These are phyloP conservation scores for Etheostoma nigrum DNA, from an alignment of 2,797 vertebrate genomes.

Conservation along the genomic window DNA sequence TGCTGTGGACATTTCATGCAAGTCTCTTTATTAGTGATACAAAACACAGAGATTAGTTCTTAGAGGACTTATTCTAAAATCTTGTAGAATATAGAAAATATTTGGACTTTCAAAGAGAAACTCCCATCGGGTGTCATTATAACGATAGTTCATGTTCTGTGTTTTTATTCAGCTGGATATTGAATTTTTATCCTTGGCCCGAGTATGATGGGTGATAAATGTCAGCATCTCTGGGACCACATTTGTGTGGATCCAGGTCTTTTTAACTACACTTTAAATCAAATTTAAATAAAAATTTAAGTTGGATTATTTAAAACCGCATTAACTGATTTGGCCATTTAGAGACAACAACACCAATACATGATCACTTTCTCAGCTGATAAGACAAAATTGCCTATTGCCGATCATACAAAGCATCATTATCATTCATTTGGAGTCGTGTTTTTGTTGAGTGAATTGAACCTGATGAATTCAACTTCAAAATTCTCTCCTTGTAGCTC, in stretches of 20 bases:
- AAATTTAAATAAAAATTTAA: background rate
- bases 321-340: background rate
- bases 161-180: conserved; percentile 39
- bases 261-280: background rate
- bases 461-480: background rate
- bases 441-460: too few relatives aligned
- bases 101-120: conserved; percentile 2
- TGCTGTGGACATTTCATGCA: conserved; percentile 1
- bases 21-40: conserved; percentile 1
- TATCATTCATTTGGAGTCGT: background rate
- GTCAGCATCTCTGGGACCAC: conserved; percentile 17
- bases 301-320: background rate
- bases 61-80: background rate
- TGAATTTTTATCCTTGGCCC: conserved; percentile 10
- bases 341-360: background rate
- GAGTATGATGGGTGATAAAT: conserved; percentile 20
- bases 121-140: conserved; percentile 27
- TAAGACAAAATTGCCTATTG: background rate
- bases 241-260: background rate
- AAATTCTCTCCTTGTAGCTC: too few relatives aligned
- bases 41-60: background rate
- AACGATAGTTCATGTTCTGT: conserved; percentile 12
- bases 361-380: conserved; percentile 2
- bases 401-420: background rate
- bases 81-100: background rate